phyloP scores from a whole-genome alignment of 1,140 invertebrate species.

The Delia radicum region DNA sequence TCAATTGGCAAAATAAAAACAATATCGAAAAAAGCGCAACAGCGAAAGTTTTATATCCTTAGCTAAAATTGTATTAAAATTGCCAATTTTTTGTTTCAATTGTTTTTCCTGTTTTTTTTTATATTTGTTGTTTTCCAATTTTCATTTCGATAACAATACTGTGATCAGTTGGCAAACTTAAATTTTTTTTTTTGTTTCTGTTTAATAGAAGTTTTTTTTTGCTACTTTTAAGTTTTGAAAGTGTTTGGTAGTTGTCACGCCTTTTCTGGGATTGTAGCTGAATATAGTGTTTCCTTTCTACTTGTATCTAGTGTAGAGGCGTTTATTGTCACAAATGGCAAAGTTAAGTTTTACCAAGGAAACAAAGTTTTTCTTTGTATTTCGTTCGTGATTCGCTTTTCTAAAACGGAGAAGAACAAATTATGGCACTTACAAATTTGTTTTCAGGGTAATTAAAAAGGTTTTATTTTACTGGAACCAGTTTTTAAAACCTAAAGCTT shows the following conservation, averaged over 20 bases:
- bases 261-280: not conserved
- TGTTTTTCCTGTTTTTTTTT: not conserved
- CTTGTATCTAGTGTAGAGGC: not conserved
- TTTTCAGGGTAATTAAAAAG: too few relatives aligned
- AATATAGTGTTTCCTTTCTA: not conserved
- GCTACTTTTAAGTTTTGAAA: not conserved
- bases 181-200: not conserved
- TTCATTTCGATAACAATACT: constrained; percentile 2
- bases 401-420: too few relatives aligned
- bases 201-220: not conserved
- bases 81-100: not conserved
- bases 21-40: not conserved
- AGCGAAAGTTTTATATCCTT: not conserved
- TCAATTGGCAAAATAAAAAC: not conserved
- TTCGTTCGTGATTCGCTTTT: too few relatives aligned
- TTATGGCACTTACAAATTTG: too few relatives aligned
- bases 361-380: not conserved
- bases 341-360: not conserved
- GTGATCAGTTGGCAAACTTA: constrained; percentile 13
- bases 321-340: constrained; percentile 15
- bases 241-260: constrained; percentile 14
- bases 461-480: too few relatives aligned
- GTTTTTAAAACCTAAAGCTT: too few relatives aligned
- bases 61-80: constrained; percentile 8
- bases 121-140: not conserved